Evolutionary conservation across 2,888 invertebrate species (phyloP).

Genomic region (Neoascia interrupta): DNA sequence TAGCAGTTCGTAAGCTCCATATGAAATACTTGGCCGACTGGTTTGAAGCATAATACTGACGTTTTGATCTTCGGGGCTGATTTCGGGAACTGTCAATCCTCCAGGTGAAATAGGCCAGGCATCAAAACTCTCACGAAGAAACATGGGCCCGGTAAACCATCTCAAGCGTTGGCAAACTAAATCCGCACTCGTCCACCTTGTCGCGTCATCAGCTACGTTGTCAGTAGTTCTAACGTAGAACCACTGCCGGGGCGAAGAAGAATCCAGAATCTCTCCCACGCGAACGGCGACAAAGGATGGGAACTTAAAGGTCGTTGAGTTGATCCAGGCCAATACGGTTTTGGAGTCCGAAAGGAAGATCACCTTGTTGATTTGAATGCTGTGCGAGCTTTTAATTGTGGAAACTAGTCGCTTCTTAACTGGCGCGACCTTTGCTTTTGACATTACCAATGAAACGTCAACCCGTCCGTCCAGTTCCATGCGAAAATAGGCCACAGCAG

Average conservation of each 20-base stretch:
- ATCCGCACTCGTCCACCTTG: neutral
- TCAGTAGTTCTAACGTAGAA: conserved; percentile 1
- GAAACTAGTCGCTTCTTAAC: conserved; percentile 2
- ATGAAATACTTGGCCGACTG: neutral
- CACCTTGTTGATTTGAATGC: neutral
- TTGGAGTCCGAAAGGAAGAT: conserved; percentile 10
- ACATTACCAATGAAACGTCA: conserved; percentile 6
- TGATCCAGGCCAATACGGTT: neutral
- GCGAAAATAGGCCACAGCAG: too few species aligned
- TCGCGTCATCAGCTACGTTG: conserved; percentile 24
- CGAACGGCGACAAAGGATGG: conserved; percentile 7
- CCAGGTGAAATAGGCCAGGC: neutral
- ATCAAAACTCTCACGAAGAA: neutral
- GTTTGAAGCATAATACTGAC: neutral
- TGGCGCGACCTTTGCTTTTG: conserved; percentile 11
- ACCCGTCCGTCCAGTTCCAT: neutral
- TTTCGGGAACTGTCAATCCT: neutral
- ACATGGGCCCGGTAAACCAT: conserved; percentile 11
- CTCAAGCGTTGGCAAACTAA: neutral
- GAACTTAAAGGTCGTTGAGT: conserved; percentile 8
- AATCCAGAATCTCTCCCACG: conserved; percentile 15
- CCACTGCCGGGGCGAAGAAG: conserved; percentile 4
- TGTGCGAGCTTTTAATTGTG: neutral
- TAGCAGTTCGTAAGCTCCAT: neutral
- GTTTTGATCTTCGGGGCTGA: neutral